Conservation (phyloP, 2,113 vertebrate species). For the Callaeas wilsoni region DNA sequence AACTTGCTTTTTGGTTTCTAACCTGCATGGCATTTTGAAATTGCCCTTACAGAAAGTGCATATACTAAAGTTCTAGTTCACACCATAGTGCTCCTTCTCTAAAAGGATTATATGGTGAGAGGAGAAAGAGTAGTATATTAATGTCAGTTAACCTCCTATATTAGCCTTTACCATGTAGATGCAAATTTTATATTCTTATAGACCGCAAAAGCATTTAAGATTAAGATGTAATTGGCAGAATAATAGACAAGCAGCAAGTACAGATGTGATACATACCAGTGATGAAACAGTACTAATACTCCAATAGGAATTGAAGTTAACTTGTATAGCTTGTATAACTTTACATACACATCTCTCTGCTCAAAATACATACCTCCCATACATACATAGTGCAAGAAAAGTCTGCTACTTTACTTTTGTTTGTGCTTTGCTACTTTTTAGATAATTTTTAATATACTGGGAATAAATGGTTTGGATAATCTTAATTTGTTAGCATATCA, state of each 20-base stretch:
- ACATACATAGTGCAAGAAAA: background rate
- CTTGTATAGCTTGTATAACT: background rate
- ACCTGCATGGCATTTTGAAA: background rate
- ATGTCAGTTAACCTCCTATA: background rate
- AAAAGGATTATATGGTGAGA: background rate
- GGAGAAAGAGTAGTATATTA: background rate
- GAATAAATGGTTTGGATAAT: background rate
- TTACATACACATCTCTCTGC: background rate
- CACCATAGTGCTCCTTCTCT: background rate
- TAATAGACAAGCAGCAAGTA: background rate
- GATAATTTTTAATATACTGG: background rate
- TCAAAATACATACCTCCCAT: background rate
- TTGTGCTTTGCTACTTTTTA: background rate
- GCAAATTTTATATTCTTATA: background rate
- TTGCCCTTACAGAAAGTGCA: background rate
- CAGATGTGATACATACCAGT: background rate
- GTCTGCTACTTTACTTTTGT: background rate
- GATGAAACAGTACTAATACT: background rate
- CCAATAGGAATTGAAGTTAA: background rate
- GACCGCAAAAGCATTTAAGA: background rate
- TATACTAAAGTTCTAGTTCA: background rate
- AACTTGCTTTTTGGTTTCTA: background rate
- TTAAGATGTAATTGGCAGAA: background rate
- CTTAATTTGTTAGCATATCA: background rate
- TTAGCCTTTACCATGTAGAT: background rate